Evolutionary conservation across 1,140 invertebrate genomes (phyloP), one percentile per base, ranked within the genome.

Genomic region (Drosophila repleta): DNA sequence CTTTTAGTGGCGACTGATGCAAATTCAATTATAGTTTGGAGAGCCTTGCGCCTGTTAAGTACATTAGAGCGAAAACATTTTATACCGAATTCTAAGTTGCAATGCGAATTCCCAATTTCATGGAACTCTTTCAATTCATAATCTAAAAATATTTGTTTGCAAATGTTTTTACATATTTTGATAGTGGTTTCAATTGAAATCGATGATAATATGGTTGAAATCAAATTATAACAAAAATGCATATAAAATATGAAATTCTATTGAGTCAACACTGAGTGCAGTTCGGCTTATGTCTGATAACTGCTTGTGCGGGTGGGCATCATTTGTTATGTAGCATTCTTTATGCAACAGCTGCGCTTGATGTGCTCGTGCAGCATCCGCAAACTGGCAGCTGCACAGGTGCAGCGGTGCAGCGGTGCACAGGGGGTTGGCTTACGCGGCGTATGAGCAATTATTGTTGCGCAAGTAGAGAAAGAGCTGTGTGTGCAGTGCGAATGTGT

Each of bases 361-460:
- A 68, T 43, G 48, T 41, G 76, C 39, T 58, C 51, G 49, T 63
- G 63, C 48, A 56, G 76, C 76, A 84, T 76, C 57, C 78, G 77
- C 43, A 75, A 66, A 68, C 66, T 62, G 21, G 46, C 56, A 41
- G 13, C 13, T n/a, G 53, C 5, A 21, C 46, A 7, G 29, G 29
- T 29, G 29, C 24, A 26, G 24, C 6, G 24, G 24, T 26, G 24
- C 24, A 35, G 29, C 46, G 46, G 2, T 21, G 46, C 29, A 26
- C 53, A n/a, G 32, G 21, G 48, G 26, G 41, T 15, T 51, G 65
- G 57, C 45, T 58, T 43, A 80, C 68, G 58, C 61, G 76, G 82
- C 82, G 83, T 87, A 87, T 87, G 83, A 77, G 82, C 87, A 87
- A 87, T 87, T 87, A 76, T 82, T 57, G 81, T 78, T 81, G 75